phyloP scores from a whole-genome alignment of 2,113 vertebrate genomes.

The Datnioides undecimradiatus region DNA sequence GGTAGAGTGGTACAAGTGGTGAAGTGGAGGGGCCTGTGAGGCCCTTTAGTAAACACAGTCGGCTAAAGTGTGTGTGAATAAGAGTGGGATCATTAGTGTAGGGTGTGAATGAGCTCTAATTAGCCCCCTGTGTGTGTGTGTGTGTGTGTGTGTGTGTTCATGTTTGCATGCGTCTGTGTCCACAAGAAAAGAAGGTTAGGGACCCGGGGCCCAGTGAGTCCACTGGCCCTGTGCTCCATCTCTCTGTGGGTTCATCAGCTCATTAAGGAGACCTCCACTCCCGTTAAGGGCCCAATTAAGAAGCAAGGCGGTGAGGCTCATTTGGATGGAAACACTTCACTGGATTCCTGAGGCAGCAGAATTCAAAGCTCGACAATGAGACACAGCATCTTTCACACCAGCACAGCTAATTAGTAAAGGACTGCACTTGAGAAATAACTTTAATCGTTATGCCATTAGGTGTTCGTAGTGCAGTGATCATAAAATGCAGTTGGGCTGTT shows the following conservation, averaged over 20 bases:
- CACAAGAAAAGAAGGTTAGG: conserved; percentile 75
- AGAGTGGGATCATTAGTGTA: conserved; percentile 82
- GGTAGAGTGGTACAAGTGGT: conserved; percentile 72
- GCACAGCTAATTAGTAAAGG: conserved; percentile 71
- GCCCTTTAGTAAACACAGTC: conserved; percentile 83
- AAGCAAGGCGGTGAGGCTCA: conserved; percentile 67
- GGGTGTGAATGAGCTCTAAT: conserved; percentile 86
- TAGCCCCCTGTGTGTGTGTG: conserved; percentile 65
- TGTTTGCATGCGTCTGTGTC: conserved; percentile 36
- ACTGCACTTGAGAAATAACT: conserved; percentile 67
- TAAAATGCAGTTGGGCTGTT: conserved; percentile 32
- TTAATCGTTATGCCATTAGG: conserved; percentile 52
- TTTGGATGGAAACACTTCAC: conserved; percentile 75
- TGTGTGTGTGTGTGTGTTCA: conserved; percentile 12
- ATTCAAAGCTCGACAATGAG: conserved; percentile 66
- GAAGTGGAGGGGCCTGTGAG: conserved; percentile 67
- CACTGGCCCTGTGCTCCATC: conserved; percentile 48
- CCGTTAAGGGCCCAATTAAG: conserved; percentile 83
- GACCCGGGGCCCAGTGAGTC: conserved; percentile 67
- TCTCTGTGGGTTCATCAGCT: conserved; percentile 80
- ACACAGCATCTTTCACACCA: conserved; percentile 55
- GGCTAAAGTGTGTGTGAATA: conserved; percentile 83
- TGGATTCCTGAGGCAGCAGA: conserved; percentile 78
- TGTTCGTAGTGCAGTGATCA: conserved; percentile 49
- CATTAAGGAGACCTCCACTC: conserved; percentile 80